Percentiles rank a stretch among this genome's conserved stretches.
Conservation (phyloP, 30 jellyfish, hydroid and myxozoan species). For the Turritopsis dohrnii region DNA sequence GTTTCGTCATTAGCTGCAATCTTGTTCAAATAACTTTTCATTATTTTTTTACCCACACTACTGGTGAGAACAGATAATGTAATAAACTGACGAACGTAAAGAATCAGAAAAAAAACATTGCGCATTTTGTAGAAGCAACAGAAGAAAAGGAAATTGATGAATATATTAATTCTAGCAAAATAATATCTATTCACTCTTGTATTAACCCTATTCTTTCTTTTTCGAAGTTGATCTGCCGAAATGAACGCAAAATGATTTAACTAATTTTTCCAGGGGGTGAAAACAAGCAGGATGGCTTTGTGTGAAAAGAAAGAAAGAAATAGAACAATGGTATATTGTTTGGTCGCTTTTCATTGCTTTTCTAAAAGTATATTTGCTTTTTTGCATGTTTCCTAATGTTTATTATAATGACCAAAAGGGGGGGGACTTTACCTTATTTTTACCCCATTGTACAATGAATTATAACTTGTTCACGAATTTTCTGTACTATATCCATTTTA, state of each 20-base stretch:
- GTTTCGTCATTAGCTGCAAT: too few relatives aligned
- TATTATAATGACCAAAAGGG: not conserved
- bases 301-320: not conserved
- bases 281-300: not conserved
- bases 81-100: not conserved
- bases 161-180: not conserved
- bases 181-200: not conserved
- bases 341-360: not conserved
- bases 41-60: not conserved
- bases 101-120: not conserved
- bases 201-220: too few relatives aligned
- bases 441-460: not conserved
- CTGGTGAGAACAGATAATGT: not conserved
- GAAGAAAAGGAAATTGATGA: not conserved
- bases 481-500: not conserved
- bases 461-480: not conserved
- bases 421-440: not conserved
- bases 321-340: not conserved
- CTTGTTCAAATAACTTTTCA: too few relatives aligned
- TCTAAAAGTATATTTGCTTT: not conserved
- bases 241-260: not conserved
- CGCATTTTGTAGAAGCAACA: not conserved
- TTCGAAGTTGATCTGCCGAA: not conserved
- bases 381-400: not conserved
- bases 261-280: not conserved